A percentile compares a stretch with the other conserved stretches of the same genome.
These are phyloP conservation scores for Ophthalmolycus amberensis DNA, from an alignment of 2,113 vertebrate genomes.

Conservation along the genomic window DNA sequence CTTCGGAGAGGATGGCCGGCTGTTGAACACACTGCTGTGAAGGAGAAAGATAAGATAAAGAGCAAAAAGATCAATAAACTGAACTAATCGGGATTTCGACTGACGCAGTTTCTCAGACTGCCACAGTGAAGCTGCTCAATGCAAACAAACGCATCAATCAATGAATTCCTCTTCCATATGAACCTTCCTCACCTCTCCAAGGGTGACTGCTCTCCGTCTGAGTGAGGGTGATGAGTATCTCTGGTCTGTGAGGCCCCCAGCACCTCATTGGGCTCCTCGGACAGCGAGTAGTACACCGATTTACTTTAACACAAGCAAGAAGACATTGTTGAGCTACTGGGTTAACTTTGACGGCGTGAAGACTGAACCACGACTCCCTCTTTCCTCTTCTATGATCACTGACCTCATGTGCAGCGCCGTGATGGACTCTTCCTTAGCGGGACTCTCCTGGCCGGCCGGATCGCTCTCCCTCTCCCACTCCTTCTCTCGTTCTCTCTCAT, in stretches of 20 bases:
- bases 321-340: not conserved
- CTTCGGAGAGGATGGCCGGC: slow-evolving; percentile 81
- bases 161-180: fast-evolving
- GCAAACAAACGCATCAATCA: not conserved
- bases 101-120: not conserved
- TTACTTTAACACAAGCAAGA: slow-evolving; percentile 71
- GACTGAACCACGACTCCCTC: not conserved
- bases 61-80: not conserved
- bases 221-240: slow-evolving; percentile 79
- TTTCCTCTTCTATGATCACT: slow-evolving; percentile 19
- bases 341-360: not conserved
- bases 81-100: not conserved
- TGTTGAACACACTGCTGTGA: slow-evolving; percentile 71
- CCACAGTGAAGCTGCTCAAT: not conserved
- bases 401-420: slow-evolving; percentile 73
- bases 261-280: slow-evolving; percentile 76
- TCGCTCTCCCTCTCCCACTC: slow-evolving; percentile 79
- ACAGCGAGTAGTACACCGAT: slow-evolving; percentile 82
- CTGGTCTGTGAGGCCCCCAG: not conserved
- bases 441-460: slow-evolving; percentile 60
- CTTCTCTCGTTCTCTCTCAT: slow-evolving; percentile 80
- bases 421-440: slow-evolving; percentile 46
- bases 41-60: not conserved
- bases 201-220: slow-evolving; percentile 84
- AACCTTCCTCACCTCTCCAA: slow-evolving; percentile 79